Conservation (phyloP, 2,113 vertebrate genomes). For the Podocnemis expansa region DNA sequence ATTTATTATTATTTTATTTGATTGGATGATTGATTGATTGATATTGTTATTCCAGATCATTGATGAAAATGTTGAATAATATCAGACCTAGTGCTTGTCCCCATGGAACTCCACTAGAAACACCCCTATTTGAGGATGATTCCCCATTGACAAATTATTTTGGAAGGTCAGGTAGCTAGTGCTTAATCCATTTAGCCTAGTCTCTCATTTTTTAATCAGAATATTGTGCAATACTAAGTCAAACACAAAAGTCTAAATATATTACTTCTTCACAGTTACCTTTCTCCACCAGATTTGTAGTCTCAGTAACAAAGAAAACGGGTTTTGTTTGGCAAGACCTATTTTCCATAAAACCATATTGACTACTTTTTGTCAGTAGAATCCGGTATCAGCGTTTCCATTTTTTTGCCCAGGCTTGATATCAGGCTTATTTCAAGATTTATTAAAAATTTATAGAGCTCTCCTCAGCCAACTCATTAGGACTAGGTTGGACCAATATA, state of each 20-base stretch:
- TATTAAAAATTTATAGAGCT: too few relatives aligned
- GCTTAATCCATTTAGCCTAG: not conserved
- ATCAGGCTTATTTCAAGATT: too few relatives aligned
- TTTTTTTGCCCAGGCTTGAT: too few relatives aligned
- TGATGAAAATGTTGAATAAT: not conserved
- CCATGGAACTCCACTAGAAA: not conserved
- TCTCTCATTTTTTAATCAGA: not conserved
- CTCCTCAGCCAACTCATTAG: not conserved
- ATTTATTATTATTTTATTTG: too few relatives aligned
- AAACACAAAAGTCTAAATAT: not conserved
- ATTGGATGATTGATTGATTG: too few relatives aligned
- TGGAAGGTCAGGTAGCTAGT: not conserved
- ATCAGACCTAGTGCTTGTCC: not conserved
- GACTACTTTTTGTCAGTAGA: too few relatives aligned
- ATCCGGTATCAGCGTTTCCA: too few relatives aligned
- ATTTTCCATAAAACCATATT: too few relatives aligned
- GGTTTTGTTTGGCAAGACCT: too few relatives aligned
- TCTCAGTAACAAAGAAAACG: too few relatives aligned
- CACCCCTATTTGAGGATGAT: not conserved
- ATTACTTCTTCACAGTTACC: too few relatives aligned
- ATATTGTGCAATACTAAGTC: not conserved
- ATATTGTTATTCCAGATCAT: not conserved
- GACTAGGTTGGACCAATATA: not conserved
- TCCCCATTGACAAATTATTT: not conserved
- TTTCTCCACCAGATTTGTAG: too few relatives aligned